phyloP scores from a whole-genome alignment of 2,797 vertebrate genomes.

The Lutjanus argentimaculatus region DNA sequence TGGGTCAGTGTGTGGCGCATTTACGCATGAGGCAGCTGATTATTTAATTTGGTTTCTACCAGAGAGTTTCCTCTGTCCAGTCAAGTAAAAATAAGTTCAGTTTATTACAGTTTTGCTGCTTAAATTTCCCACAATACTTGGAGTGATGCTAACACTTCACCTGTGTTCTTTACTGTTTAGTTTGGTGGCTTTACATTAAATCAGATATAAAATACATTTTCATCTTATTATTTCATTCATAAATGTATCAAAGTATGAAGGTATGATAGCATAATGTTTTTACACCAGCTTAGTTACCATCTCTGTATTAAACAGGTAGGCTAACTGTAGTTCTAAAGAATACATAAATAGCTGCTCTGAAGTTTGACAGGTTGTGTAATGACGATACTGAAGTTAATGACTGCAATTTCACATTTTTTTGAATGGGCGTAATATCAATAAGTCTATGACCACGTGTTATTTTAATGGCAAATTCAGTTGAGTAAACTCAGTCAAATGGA shows the following conservation, averaged over 20 bases:
- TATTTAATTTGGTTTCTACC: no score
- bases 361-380: not conserved
- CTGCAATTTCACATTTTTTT: slow-evolving; percentile 5
- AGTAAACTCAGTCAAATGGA: slow-evolving; percentile 32
- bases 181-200: slow-evolving; percentile 1
- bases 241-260: not conserved
- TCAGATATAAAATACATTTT: not conserved
- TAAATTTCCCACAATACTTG: no score
- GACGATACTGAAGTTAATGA: not conserved
- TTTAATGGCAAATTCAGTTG: slow-evolving; percentile 34
- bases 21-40: no score
- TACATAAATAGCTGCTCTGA: not conserved
- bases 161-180: not conserved
- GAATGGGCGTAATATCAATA: slow-evolving; percentile 2
- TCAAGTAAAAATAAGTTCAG: no score
- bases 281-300: not conserved
- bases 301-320: not conserved
- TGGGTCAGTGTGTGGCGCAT: no score
- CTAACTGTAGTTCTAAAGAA: not conserved
- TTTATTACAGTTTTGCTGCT: no score
- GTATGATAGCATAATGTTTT: not conserved
- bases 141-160: no score
- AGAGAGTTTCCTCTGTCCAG: no score
- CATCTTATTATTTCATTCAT: not conserved
- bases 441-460: not conserved